Evolutionary conservation across 2,888 invertebrate species (phyloP).

Genomic region (Agrotis exclamationis): DNA sequence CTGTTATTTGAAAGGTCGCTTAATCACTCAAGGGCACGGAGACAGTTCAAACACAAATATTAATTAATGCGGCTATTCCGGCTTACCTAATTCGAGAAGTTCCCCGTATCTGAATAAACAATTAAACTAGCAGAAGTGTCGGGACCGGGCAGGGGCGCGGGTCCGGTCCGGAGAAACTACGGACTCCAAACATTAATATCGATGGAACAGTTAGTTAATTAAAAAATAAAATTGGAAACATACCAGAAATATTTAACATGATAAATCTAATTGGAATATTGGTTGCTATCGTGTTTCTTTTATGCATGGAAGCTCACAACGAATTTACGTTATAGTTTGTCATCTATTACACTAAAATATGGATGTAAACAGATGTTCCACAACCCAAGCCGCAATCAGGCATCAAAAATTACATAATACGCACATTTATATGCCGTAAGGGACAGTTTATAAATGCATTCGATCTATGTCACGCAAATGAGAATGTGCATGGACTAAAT

Average conservation of each 20-base stretch:
- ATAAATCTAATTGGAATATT: conserved; percentile 53
- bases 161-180: conserved; percentile 52
- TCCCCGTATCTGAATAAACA: conserved; percentile 88
- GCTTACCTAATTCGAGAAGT: conserved; percentile 88
- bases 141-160: conserved; percentile 60
- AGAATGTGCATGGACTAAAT: conserved; percentile 39
- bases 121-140: conserved; percentile 84
- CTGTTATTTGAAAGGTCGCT: conserved; percentile 86
- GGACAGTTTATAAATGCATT: conserved; percentile 50
- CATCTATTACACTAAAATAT: conserved; percentile 44
- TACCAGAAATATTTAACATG: conserved; percentile 31
- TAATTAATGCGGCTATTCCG: conserved; percentile 89
- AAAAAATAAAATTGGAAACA: conserved; percentile 24
- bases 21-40: conserved; percentile 88
- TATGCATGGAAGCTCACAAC: neutral
- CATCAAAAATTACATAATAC: conserved; percentile 51
- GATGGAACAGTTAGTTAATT: conserved; percentile 59
- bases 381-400: conserved; percentile 23
- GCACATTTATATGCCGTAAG: conserved; percentile 54
- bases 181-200: conserved; percentile 54
- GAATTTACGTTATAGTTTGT: conserved; percentile 13
- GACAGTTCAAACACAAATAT: conserved; percentile 90
- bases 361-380: conserved; percentile 43
- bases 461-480: conserved; percentile 56
- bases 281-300: conserved; percentile 13